Evolutionary conservation across 1,140 invertebrate species (phyloP).

Genomic region (Acyrthosiphon pisum): DNA sequence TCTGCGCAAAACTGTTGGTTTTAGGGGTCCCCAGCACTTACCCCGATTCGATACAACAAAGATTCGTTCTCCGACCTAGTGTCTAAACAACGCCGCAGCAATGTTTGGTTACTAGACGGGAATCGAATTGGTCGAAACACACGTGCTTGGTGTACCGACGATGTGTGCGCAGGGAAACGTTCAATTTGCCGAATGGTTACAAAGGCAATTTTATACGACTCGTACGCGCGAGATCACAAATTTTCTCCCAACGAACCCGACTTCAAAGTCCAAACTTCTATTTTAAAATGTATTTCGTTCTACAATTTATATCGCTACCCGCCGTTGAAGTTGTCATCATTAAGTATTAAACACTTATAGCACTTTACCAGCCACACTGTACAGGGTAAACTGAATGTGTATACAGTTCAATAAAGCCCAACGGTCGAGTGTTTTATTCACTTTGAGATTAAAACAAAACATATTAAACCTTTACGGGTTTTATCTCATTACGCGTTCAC

Average conservation of each 20-base stretch:
- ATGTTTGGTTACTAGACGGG: background rate
- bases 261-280: background rate
- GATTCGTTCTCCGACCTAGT: background rate
- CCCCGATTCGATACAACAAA: too few relatives aligned
- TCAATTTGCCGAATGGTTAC: background rate
- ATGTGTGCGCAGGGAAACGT: background rate
- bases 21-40: background rate
- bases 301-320: background rate
- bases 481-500: background rate
- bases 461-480: background rate
- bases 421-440: background rate
- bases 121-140: conserved; percentile 5
- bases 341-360: background rate
- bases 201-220: background rate
- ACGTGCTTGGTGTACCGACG: conserved; percentile 10
- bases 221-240: background rate
- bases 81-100: background rate
- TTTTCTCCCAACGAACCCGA: background rate
- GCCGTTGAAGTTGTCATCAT: background rate
- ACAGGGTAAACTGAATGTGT: background rate
- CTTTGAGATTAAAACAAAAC: conserved; percentile 17
- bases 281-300: background rate
- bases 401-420: background rate
- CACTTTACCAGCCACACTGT: background rate
- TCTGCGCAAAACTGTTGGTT: background rate